Percentiles rank a stretch among this genome's conserved stretches.
phyloP scores from a whole-genome alignment of 2,113 vertebrate species.

The Mesembrinibis cayennensis region DNA sequence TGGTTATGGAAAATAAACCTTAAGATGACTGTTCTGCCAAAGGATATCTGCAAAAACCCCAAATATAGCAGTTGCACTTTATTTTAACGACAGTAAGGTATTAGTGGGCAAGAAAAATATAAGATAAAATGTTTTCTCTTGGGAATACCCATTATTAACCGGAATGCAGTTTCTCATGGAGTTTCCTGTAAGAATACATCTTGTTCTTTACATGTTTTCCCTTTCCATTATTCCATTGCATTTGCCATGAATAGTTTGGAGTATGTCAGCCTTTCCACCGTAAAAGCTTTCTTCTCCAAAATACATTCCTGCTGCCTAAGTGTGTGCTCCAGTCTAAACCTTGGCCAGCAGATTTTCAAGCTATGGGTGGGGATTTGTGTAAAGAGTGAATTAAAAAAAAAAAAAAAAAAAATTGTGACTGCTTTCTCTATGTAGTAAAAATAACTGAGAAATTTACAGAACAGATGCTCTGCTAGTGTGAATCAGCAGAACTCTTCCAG shows the following conservation, averaged over 20 bases:
- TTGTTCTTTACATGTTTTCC: not conserved
- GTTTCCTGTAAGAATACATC: not conserved
- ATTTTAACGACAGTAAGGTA: not conserved
- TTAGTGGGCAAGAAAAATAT: not conserved
- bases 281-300: not conserved
- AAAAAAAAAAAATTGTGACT: not conserved
- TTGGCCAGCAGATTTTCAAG: not conserved
- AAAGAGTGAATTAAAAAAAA: not conserved
- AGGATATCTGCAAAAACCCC: not conserved
- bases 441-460: not conserved
- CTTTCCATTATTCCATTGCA: not conserved
- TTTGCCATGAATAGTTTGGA: not conserved
- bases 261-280: slow-evolving; percentile 2
- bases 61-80: not conserved
- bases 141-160: not conserved
- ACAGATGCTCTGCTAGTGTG: not conserved
- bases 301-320: not conserved
- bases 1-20: not conserved
- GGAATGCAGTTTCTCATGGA: not conserved
- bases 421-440: not conserved
- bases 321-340: not conserved
- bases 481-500: not conserved
- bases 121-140: not conserved
- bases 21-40: not conserved
- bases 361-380: not conserved